Percentiles rank a stretch among this genome's conserved stretches.
Evolutionary conservation across 1,140 invertebrate species (phyloP).

Genomic region (Drosophila kikkawai): DNA sequence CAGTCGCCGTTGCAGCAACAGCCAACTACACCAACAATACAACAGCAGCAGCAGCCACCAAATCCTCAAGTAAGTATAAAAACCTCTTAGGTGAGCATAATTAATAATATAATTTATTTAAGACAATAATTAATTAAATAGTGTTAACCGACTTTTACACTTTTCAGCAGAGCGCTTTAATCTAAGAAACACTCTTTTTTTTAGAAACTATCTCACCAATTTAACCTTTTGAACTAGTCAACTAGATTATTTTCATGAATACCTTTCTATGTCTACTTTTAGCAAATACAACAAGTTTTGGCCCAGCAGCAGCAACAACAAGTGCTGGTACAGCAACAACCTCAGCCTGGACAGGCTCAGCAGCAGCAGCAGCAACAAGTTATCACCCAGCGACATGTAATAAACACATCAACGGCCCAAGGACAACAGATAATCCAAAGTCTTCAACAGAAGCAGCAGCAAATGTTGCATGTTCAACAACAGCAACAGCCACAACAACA

Average conservation of each 20-base stretch:
- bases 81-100: neutral
- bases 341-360: conserved; percentile 36
- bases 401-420: conserved; percentile 81
- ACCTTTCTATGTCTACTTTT: conserved; percentile 7
- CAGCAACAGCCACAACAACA: conserved; percentile 36
- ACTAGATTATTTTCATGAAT: conserved; percentile 1
- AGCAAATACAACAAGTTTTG: conserved; percentile 44
- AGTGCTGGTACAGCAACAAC: conserved; percentile 37
- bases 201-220: conserved; percentile 1
- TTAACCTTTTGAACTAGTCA: neutral
- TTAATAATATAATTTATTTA: neutral
- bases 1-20: conserved; percentile 63
- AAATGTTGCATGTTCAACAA: conserved; percentile 72
- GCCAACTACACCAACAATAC: conserved; percentile 27
- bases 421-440: conserved; percentile 84
- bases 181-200: too few relatives aligned
- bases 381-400: conserved; percentile 79
- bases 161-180: too few relatives aligned
- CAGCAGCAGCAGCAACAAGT: conserved; percentile 62
- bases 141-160: too few relatives aligned
- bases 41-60: conserved; percentile 54
- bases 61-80: conserved; percentile 29
- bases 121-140: too few relatives aligned
- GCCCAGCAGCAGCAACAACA: conserved; percentile 46
- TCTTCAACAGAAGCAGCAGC: conserved; percentile 78